phyloP scores from a whole-genome alignment of 2,113 vertebrate species.

The Thinocorus orbignyianus region DNA sequence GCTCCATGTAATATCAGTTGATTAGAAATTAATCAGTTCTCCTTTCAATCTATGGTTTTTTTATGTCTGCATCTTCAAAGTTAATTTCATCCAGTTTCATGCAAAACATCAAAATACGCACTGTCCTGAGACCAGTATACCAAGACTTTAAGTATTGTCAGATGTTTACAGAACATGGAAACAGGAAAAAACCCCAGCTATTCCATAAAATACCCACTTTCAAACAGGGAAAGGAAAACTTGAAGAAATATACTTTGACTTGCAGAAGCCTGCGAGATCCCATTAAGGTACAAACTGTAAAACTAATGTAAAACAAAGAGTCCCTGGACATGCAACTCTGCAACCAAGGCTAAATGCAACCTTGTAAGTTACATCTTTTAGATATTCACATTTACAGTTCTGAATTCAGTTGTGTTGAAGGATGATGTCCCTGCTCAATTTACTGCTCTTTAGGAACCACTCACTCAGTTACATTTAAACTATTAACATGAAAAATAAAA shows the following conservation, averaged over 20 bases:
- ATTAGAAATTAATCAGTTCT: neutral
- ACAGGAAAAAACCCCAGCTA: conserved; percentile 45
- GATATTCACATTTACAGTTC: neutral
- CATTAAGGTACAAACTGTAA: conserved; percentile 69
- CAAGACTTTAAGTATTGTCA: conserved; percentile 52
- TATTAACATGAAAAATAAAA: neutral
- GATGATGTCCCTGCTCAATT: neutral
- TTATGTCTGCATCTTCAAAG: neutral
- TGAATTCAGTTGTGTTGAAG: neutral
- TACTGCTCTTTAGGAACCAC: neutral
- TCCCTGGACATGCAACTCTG: conserved; percentile 52
- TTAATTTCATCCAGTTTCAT: neutral
- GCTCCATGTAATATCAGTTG: neutral
- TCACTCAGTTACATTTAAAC: neutral
- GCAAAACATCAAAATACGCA: neutral
- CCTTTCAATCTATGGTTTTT: neutral
- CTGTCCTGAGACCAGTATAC: neutral
- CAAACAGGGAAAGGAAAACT: conserved; percentile 54
- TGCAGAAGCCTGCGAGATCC: conserved; percentile 69
- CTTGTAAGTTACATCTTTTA: neutral
- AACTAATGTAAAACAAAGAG: neutral
- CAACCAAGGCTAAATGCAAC: conserved; percentile 9
- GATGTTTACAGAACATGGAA: conserved; percentile 77
- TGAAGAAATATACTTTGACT: conserved; percentile 69
- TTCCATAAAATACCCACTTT: conserved; percentile 39